Evolutionary conservation across 2,888 invertebrate genomes (phyloP), one percentile per base, ranked within the genome.

Genomic region (Frankliniella intonsa): DNA sequence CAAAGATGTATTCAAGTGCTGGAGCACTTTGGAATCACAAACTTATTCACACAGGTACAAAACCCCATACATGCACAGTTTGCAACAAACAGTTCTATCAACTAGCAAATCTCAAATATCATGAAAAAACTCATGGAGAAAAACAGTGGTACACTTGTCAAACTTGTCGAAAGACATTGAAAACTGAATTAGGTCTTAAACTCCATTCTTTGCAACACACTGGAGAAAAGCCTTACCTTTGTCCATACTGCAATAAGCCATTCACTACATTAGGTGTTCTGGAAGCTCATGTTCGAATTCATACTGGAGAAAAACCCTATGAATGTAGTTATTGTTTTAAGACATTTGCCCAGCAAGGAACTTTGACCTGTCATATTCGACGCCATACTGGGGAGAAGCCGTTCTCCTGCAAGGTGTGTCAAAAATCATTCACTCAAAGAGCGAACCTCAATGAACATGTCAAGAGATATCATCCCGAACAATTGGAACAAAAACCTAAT

Each of bases 1-100:
- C 69, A 8, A 76, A 76, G 25, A 76, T 76, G 69, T 76, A 76
- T 76, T 76, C 69, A 76, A 76, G 69, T 76, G 69, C 69, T 25
- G 69, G 69, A 22, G 69, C 69, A 12, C 69, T 76, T 8, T 76
- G 69, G 69, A 76, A 76, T 25, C 69, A 76, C 25, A 76, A 76
- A 25, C 69, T 76, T 9, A 76, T 76, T 12, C 69, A 76, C 25
- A 76, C 69, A 25, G 69, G 69, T 7, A 76, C 69, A 25, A 76
- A 76, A 22, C 69, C 69, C n/a, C 69, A 76, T 25, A 76, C 69
- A 25, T 76, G 69, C 25, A 76, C 69, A 76, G 69, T 76, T 76
- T 76, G 69, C 69, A 76, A 76, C 69, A 76, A 76, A 22, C 69
- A 76, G 25, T 76, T 76, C 25, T 76, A 76, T 25, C 69, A 76